A percentile compares a stretch with the other conserved stretches of the same genome.
Evolutionary conservation across 2,888 invertebrate species (phyloP).

Genomic region (Phengaris alcon): DNA sequence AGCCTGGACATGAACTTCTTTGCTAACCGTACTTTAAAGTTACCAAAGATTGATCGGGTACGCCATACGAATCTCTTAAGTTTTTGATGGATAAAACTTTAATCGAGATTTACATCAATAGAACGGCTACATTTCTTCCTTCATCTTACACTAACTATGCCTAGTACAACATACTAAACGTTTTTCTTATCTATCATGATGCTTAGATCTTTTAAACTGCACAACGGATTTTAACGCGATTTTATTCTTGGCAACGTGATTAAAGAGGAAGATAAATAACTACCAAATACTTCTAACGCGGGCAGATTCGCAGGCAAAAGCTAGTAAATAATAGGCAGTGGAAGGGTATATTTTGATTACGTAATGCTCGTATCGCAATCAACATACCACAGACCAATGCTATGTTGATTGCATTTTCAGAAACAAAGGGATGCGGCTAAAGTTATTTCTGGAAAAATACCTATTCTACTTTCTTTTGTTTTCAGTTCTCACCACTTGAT

Average conservation of each 20-base stretch:
- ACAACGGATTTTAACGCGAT: no score
- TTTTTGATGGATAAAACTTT: background rate
- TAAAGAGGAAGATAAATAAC: background rate
- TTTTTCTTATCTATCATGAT: no score
- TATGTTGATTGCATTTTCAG: conserved; percentile 28
- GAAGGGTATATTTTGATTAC: conserved; percentile 7
- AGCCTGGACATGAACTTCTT: background rate
- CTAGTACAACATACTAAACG: no score
- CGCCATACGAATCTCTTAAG: background rate
- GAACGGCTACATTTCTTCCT: background rate
- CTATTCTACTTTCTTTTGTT: conserved; percentile 26
- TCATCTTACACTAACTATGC: background rate
- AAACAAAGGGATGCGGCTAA: conserved; percentile 29
- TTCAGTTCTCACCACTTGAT: conserved; percentile 17
- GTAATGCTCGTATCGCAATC: conserved; percentile 30
- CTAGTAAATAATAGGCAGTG: conserved; percentile 10
- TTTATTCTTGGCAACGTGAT: no score
- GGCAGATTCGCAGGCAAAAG: background rate
- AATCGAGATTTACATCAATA: conserved; percentile 1
- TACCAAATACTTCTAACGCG: background rate
- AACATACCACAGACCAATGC: background rate
- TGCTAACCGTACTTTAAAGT: background rate
- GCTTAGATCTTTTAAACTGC: no score
- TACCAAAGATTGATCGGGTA: background rate
- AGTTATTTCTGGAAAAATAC: conserved; percentile 27